Conservation (phyloP, 2,113 vertebrate species). For the Sterrhoptilus dennistouni region DNA sequence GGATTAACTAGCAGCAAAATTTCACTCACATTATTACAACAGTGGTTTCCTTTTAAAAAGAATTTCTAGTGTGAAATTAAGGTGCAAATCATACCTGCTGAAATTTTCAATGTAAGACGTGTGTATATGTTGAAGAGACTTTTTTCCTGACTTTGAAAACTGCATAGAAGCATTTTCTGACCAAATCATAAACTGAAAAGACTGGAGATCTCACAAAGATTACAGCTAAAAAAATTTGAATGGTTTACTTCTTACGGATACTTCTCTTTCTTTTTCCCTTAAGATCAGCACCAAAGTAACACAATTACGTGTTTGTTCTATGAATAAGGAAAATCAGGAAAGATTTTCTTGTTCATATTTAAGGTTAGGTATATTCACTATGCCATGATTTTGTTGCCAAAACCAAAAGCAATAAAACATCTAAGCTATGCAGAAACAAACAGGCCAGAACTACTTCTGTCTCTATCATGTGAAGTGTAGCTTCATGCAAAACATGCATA, state of each 20-base stretch:
- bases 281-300: background rate
- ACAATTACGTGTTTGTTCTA: background rate
- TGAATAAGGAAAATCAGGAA: background rate
- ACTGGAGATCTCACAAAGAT: background rate
- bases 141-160: background rate
- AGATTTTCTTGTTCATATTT: background rate
- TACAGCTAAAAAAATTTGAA: background rate
- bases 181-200: background rate
- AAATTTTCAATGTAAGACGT: background rate
- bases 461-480: fast-evolving
- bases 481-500: background rate
- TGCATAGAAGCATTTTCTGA: background rate
- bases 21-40: background rate
- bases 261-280: background rate
- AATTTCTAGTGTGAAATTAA: background rate
- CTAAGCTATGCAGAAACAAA: background rate
- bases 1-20: background rate
- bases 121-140: background rate
- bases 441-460: background rate
- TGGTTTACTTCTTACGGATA: background rate
- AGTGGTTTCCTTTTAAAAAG: background rate
- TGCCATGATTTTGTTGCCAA: background rate
- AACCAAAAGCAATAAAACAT: background rate
- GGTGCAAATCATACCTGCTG: background rate
- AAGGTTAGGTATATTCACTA: background rate